Evolutionary conservation across 2,797 vertebrate species (phyloP), one percentile per base, ranked within the genome.

Genomic region (Eutrigla gurnardus): DNA sequence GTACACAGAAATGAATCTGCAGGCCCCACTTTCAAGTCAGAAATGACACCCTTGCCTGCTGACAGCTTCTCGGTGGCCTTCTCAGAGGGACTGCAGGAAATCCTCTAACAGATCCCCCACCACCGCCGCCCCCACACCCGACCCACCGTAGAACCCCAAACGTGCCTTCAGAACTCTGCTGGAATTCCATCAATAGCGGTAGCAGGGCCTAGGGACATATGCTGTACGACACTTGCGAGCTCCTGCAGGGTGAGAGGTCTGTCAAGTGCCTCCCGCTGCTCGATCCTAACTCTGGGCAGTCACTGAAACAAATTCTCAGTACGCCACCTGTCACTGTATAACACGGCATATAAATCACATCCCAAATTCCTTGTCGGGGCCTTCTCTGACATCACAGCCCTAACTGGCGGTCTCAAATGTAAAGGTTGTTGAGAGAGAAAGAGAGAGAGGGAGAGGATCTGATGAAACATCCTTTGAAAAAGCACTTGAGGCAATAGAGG

Each of bases 261-360:
- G 75, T 88, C 76, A 82, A 90, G 82, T 69, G 81, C 73, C 65
- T 79, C 81, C 68, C 82, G 81, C 57, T 40, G 72, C 73, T 78
- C 57, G 59, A 66, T 58, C 74, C 80, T 47, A 18, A 73, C 63
- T 75, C 86, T 80, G 80, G 84, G 83, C 81, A 87, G 61, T 75
- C 84, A 78, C 60, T 88, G 80, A 91, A 88, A 90, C 75, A 83
- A 77, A 85, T 80, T 85, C 73, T 87, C 64, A 64, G 62, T 59
- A 52, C 80, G 74, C 85, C 80, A 89, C 83, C 81, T 89, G 86
- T 83, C 86, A 65, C 49, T 57, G 25, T 60, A 60, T 46, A 85
- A 75, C 18, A 18, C 35, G 8, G 33, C 64, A 60, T 65, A 70
- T 65, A 66, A 73, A 75, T 65, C 2, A 6, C 76, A 85, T 53